Conservation (phyloP, 2,888 invertebrate species). For the Conistra vaccinii region DNA sequence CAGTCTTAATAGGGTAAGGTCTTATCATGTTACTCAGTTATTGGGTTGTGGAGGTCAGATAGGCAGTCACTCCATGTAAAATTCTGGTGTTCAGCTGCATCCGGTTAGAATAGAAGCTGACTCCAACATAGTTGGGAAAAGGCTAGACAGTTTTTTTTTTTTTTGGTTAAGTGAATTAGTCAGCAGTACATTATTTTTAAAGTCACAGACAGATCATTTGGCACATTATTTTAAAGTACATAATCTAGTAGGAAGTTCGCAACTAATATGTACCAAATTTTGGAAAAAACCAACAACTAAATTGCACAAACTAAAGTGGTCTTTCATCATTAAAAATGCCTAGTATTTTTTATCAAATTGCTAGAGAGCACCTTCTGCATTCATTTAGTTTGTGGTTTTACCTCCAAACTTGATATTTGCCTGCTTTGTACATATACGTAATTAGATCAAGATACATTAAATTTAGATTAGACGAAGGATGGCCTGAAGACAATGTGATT, state of each 20-base stretch:
- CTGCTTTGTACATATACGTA: slow-evolving; percentile 1
- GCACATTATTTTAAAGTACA: not conserved
- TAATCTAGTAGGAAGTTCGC: not conserved
- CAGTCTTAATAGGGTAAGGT: too few species aligned
- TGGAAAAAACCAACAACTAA: too few species aligned
- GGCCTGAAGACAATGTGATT: slow-evolving; percentile 24
- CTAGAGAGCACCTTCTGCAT: slow-evolving; percentile 12
- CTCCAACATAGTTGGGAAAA: too few species aligned
- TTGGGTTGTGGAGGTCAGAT: too few species aligned
- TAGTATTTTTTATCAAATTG: not conserved
- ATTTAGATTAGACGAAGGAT: slow-evolving; percentile 37
- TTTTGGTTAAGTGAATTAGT: too few species aligned
- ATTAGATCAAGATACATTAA: slow-evolving; percentile 41
- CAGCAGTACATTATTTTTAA: not conserved
- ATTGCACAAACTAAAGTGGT: too few species aligned
- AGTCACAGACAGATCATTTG: not conserved
- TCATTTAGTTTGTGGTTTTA: slow-evolving; percentile 2
- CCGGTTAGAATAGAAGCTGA: not conserved
- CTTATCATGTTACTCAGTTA: too few species aligned
- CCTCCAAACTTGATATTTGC: slow-evolving; percentile 26
- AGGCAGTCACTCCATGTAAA: too few species aligned
- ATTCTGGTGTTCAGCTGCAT: too few species aligned
- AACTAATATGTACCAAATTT: not conserved
- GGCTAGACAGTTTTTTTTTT: too few species aligned
- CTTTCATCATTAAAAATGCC: not conserved